Evolutionary conservation across 2,888 invertebrate species (phyloP), one percentile per base, ranked within the genome.

Genomic region (Anagyrus pseudococci): DNA sequence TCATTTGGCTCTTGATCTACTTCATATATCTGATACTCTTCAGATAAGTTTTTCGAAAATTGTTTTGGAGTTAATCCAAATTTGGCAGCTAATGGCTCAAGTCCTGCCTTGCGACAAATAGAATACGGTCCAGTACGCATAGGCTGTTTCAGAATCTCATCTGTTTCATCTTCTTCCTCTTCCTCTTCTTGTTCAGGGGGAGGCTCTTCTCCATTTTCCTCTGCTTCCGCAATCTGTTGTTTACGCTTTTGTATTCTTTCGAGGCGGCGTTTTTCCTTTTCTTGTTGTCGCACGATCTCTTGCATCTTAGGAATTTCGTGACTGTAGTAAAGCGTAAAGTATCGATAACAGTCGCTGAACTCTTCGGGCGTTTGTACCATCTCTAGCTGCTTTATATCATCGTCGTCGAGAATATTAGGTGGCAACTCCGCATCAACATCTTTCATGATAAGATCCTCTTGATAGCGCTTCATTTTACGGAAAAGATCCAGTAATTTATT

Each of bases 51-150:
- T 83, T 98, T 97, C 0, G 96, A 96, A 80, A 96, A 97, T 81
- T 98, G 92, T 77, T 96, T 94, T 0, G 98, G 95, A 0, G 91
- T 88, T 55, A 99, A 83, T 66, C 98, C 98, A 81, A 98, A 98
- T 77, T 91, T 90, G 77, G 92, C 92, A 2, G 94, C 94, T 47
- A 98, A 85, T 0, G 90, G 89, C 73, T 89, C 92, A 13, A 96
- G 86, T 23, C 94, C 94, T 2, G 93, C 93, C 77, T 90, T 91
- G 56, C 89, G 85, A 73, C 96, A 96, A 69, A 96, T 87, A 41
- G 90, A 88, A 77, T 98, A 98, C 0, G 94, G 92, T 1, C 96
- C 96, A 46, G 92, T 91, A 63, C 95, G 85, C 54, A 90, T 89
- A 0, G 96, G 94, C 74, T 98, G 96, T 69, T 92, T 96, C 25